Conservation (phyloP, 2,113 vertebrate genomes). For the Prietella phreatophila region DNA sequence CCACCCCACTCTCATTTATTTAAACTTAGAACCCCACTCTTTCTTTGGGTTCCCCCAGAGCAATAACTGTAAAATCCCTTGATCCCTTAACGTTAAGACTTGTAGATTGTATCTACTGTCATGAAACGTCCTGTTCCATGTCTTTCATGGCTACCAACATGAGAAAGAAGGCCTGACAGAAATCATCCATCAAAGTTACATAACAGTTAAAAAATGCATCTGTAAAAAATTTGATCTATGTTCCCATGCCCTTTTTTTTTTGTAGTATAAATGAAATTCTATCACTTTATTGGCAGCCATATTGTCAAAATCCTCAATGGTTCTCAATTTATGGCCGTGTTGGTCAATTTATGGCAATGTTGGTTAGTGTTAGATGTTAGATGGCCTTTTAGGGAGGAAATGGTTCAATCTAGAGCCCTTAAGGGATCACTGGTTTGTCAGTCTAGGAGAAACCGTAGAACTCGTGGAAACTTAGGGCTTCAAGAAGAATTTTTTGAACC, state of each 20-base stretch:
- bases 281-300: neutral
- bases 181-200: conserved; percentile 22
- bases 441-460: neutral
- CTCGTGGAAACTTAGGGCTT: neutral
- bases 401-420: neutral
- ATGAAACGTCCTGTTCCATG: conserved; percentile 14
- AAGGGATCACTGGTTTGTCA: neutral
- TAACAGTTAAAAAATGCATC: neutral
- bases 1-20: neutral
- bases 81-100: conserved; percentile 6
- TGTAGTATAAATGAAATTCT: neutral
- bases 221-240: neutral
- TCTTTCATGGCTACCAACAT: conserved; percentile 23
- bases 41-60: neutral
- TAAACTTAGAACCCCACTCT: neutral
- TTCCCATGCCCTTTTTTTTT: neutral
- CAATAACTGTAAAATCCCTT: neutral
- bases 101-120: neutral
- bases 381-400: neutral
- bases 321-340: neutral
- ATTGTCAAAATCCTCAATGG: neutral
- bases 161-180: neutral
- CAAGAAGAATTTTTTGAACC: neutral
- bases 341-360: neutral
- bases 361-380: neutral